Conservation (phyloP, 2,113 vertebrate genomes). For the Apus apus region DNA sequence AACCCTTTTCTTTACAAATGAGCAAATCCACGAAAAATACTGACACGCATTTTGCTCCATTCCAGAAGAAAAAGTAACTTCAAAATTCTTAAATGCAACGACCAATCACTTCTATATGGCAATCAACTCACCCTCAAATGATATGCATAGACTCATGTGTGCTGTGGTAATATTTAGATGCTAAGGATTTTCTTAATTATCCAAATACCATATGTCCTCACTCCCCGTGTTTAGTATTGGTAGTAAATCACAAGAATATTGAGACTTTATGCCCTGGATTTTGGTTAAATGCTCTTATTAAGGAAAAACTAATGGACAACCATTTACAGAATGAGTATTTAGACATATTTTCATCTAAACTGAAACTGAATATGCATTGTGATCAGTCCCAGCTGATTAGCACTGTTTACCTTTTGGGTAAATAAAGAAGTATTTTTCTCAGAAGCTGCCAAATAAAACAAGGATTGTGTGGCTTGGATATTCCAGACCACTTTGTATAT, state of each 20-base stretch:
- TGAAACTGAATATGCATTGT: constrained; percentile 48
- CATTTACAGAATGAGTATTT: constrained; percentile 7
- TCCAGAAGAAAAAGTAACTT: not conserved
- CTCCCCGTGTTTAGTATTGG: not conserved
- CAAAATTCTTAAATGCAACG: not conserved
- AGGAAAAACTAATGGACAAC: not conserved
- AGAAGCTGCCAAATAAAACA: constrained; percentile 57
- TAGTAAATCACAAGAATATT: constrained; percentile 25
- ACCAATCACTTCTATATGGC: not conserved
- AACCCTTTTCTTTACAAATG: not conserved
- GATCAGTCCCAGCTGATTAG: constrained; percentile 41
- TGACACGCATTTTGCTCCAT: not conserved
- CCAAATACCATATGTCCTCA: constrained; percentile 3
- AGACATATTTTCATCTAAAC: constrained; percentile 14
- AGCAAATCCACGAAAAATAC: not conserved
- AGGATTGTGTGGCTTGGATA: constrained; percentile 17
- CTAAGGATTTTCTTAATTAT: constrained; percentile 35
- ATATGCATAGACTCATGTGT: not conserved
- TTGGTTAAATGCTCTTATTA: constrained; percentile 10
- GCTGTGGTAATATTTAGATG: not conserved
- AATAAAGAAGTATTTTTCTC: constrained; percentile 45
- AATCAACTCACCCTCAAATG: not conserved
- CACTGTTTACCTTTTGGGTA: constrained; percentile 30
- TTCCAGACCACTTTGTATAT: constrained; percentile 16
- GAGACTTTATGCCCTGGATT: not conserved